Evolutionary conservation across 1,140 invertebrate genomes (phyloP), one percentile per base, ranked within the genome.

Genomic region (Bombus confusus): DNA sequence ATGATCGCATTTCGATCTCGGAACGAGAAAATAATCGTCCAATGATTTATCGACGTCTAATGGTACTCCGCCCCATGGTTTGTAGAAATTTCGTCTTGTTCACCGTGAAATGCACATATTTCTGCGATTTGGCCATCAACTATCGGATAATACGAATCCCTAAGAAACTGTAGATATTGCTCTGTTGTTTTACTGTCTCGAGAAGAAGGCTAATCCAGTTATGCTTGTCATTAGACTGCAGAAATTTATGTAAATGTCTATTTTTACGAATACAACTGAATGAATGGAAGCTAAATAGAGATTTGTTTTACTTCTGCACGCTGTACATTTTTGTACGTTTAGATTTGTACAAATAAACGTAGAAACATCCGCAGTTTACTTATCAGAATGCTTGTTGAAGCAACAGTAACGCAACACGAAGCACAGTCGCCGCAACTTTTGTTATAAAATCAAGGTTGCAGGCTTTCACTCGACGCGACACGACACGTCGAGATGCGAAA

Each of bases 361-460:
- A 52, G 1, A 52, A 22, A 52, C 5, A 22, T 52, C 5, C 1
- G 0, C 47, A 0, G 47, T 22, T 52, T 22, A 52, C 47, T 52
- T 22, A 22, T 52, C 47, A 22, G 71, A 47, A 66, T 28, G 66
- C 77, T 37, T 6, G 57, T 39, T n/a, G 43, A 34, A 39, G 4
- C 12, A 39, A 31, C 43, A 13, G 73, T n/a, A 57, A 57, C 15
- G 73, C 31, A 34, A 37, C 31, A 15, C 73, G 73, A 15, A 18
- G 37, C 39, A 39, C 69, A n/a, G 66, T 66, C 76, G 66, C 77
- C 41, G 87, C 87, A 90, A 92, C 92, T 90, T 93, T 93, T 93
- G 92, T 93, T 93, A 92, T 93, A 92, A 91, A 93, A 93, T 93
- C 91, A 93, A 93, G 92, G 92, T 92, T 93, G 92, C 91, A 87